Evolutionary conservation across 1,140 invertebrate genomes (phyloP), one percentile per base, ranked within the genome.

Genomic region (Neodiprion virginianus): DNA sequence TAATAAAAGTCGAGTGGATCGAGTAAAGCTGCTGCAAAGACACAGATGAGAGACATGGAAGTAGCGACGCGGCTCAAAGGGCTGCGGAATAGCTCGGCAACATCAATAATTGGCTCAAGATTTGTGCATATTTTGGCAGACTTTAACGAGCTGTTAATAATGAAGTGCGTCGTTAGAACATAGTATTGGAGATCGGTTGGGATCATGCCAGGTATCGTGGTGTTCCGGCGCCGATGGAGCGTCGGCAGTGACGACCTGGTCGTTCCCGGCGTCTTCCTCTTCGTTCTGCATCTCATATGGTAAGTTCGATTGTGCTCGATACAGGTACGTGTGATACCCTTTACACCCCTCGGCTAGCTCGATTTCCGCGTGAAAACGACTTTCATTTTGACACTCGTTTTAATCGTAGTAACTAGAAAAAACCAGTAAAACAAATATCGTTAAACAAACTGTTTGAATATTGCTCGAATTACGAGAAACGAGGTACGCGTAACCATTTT

Each of bases 231-330:
- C 79, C 92, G 96, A 77, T 97, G 96, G 96, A 94, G 94, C 80
- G 94, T 96, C 77, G 96, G 95, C 78, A 96, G 95, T 75, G 96
- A 97, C 88, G 96, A 97, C 90, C 90, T 97, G 71, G 94, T 96
- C 73, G 93, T 97, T 14, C 95, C 96, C 21, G 95, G 94, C 17
- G 90, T 91, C 74, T 93, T 96, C 83, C 90, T 97, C 7, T 91
- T 95, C 81, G 83, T 93, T 67, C 85, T 96, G 67, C 95, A 97
- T 87, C 86, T 93, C 53, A 90, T 94, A 84, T 96, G 96, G 96
- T 96, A 86, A 92, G 91, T 89, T 74, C 74, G n/a, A 17, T 69
- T 10, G 48, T 61, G 9, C 68, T 23, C 67, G 66, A 67, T 69
- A 48, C 17, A 17, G 14, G 10, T 8, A 23, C 14, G 69, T 72